Base-by-base conservation (phyloP, 2,113 vertebrate species). In the Zosterops hypoxanthus region DNA sequence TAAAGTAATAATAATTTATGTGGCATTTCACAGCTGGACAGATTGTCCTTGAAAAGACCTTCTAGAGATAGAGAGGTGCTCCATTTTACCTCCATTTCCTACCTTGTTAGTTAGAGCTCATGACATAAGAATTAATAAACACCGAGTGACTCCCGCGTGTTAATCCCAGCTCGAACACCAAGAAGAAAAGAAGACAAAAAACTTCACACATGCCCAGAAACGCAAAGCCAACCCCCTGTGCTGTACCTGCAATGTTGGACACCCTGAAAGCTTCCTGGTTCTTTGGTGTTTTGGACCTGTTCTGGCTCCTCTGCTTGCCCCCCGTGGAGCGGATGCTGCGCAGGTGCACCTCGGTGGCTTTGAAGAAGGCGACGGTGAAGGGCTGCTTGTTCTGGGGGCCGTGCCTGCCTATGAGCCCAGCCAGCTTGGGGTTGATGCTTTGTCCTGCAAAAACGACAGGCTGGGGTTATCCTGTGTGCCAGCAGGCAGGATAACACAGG, bases 311-410 rank as follows among this genome's bases (percentile, higher is more conserved):
- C 66, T 99, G 99, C 95, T 99, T 99, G 65, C 95, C 95, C 17
- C 98, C 98, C 0, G 99, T 96, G 21, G 99, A 99, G 94, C 99
- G 99, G 86, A 99, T 98, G 49, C 99, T 99, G 68, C 99, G 99
- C 70, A 99, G 98, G 84, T 99, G 99, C n/a, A 99, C 98, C 96
- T 99, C 99, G 0, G 99, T 99, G 92, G 99, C 99, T 98, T 99
- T 99, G 97, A 99, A 99, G 97, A 99, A 99, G 94, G 99, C 99
- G 80, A 99, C 99, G 61, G 99, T 99, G 98, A 99, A 99, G 4
- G 99, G 99, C 95, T 99, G 99, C 97, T 99, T 99, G 97, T 98
- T 99, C 98, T 99, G 99, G 1, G 99, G 99, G 71, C 99, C 99
- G 8, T 98, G 99, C 71, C 98, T 98, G 49, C 99, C 99, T 5